Conservation (phyloP, 1,140 invertebrate species). For the Lasioglossum albipes region DNA sequence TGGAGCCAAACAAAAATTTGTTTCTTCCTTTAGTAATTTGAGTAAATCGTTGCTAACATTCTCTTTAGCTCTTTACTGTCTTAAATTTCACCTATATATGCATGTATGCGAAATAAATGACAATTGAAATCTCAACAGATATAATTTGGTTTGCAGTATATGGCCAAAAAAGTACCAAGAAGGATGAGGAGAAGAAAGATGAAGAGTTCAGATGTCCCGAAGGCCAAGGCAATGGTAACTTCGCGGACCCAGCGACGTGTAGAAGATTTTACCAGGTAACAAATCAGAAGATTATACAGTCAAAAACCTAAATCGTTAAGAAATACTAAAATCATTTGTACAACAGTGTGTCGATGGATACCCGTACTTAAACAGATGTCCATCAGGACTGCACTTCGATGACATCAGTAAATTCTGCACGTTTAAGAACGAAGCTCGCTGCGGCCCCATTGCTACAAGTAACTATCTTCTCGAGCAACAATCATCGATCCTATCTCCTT, state of each 20-base stretch:
- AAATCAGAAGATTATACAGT: neutral
- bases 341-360: conserved; percentile 91
- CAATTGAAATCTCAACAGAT: too few species aligned
- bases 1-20: too few species aligned
- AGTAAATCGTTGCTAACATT: too few species aligned
- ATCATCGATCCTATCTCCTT: neutral
- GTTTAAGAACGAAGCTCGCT: conserved; percentile 94
- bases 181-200: conserved; percentile 82
- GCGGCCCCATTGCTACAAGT: conserved; percentile 93
- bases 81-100: too few species aligned
- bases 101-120: too few species aligned
- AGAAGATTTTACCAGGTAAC: conserved; percentile 92
- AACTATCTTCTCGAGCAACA: conserved; percentile 76
- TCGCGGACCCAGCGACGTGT: conserved; percentile 93
- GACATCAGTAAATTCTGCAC: conserved; percentile 94
- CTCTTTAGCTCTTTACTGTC: too few species aligned
- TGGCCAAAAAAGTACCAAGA: conserved; percentile 54
- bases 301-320: too few species aligned
- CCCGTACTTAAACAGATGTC: conserved; percentile 92
- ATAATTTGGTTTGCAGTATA: conserved; percentile 11
- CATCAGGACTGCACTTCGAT: conserved; percentile 93
- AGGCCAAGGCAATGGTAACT: conserved; percentile 91
- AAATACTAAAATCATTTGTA: conserved; percentile 9
- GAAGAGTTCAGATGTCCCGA: conserved; percentile 87
- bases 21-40: too few species aligned